phyloP scores from a whole-genome alignment of 2,113 vertebrate genomes.

The Naja naja region DNA sequence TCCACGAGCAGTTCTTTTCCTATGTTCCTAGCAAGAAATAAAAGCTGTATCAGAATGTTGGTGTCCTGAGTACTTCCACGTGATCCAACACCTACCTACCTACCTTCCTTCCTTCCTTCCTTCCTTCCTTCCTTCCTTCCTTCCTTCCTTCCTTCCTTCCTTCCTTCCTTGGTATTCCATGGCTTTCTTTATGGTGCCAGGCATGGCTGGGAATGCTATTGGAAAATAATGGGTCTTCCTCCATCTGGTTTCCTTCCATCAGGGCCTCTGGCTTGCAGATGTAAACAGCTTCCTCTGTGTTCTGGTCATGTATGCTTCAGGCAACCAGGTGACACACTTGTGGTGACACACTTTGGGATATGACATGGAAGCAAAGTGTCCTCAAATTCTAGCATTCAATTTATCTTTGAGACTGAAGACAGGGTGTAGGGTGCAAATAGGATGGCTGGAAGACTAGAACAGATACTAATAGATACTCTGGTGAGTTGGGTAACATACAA shows the following conservation, averaged over 20 bases:
- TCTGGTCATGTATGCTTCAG: background rate
- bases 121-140: background rate
- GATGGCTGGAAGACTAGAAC: background rate
- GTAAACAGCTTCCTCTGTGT: background rate
- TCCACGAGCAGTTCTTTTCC: too few species aligned
- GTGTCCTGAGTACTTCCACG: too few species aligned
- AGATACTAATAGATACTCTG: background rate
- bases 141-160: too few species aligned
- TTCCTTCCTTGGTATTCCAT: background rate
- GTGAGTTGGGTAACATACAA: too few species aligned
- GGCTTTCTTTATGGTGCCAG: background rate
- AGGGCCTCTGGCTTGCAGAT: slow-evolving; percentile 2
- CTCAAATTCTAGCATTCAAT: background rate
- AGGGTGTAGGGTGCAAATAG: background rate
- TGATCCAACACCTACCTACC: too few species aligned
- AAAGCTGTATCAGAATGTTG: too few species aligned
- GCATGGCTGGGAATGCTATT: background rate
- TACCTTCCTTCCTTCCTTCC: too few species aligned
- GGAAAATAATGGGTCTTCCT: background rate
- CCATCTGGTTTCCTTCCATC: slow-evolving; percentile 2
- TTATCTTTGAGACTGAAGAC: background rate
- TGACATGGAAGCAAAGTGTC: background rate
- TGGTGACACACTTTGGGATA: background rate
- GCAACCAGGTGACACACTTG: background rate
- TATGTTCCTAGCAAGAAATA: too few species aligned